Evolutionary conservation across 2,888 invertebrate genomes (phyloP), one percentile per base, ranked within the genome.

Genomic region (Keiferia lycopersicella): DNA sequence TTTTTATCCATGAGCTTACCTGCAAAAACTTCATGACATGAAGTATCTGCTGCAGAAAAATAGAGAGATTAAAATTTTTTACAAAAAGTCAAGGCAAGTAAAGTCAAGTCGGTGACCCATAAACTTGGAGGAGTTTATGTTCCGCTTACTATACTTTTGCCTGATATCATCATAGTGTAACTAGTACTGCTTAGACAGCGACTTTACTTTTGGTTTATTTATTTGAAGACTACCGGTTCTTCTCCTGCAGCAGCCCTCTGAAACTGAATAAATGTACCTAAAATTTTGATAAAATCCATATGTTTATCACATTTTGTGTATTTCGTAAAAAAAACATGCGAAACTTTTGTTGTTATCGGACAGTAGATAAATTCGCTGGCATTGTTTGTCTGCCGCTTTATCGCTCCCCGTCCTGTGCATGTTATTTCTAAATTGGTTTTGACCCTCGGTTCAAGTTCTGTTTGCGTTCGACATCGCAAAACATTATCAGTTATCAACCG

Each of bases 401-500:
- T 56, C n/a, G 14, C 26, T 56, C n/a, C 34, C 34, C 26, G 10
- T 26, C 30, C 20, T 30, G 26, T 16, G 12, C 56, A 56, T 56
- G 56, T 16, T 56, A 56, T 56, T 56, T 56, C 56, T 34, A 56
- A 34, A 30, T 56, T 56, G 34, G n/a, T 56, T 56, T 16, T 34
- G 34, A 56, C 56, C 56, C 34, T 34, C 34, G 18, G 56, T 26
- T 34, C 16, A 56, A 16, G 56, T 34, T 56, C 16, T 34, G 22
- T 53, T 22, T 20, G 51, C n/a, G 22, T 53, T 22, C 22, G 51
- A 22, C 22, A 22, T 51, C 8, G 56, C 56, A 34, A 56, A n/a
- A 34, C 53, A 53, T n/a, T 53, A 53, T 56, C 56, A 34, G 30
- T 56, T 22, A 22, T 53, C 22, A 14, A 11, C 51, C 20, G 26